A percentile compares a stretch with the other conserved stretches of the same genome.
These are phyloP conservation scores for Eustalomyia histrio DNA, from an alignment of 2,888 invertebrate species.

Conservation along the genomic window DNA sequence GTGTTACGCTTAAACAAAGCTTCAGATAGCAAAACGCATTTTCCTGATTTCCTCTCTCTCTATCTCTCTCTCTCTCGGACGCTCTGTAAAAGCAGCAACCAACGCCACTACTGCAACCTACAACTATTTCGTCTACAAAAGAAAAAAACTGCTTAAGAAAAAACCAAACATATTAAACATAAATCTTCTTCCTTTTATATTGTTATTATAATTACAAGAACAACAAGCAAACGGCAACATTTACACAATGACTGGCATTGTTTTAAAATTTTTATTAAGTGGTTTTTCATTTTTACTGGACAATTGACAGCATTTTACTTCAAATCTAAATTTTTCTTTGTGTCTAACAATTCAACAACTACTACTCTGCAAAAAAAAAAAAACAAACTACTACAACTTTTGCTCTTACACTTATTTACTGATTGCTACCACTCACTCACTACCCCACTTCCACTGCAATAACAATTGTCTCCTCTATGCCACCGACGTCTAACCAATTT, in stretches of 20 bases:
- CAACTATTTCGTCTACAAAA: background rate
- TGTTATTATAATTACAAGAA: background rate
- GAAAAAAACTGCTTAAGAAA: slow-evolving; percentile 1
- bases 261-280: slow-evolving; percentile 45
- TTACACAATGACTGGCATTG: slow-evolving; percentile 58
- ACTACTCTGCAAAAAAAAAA: slow-evolving; percentile 19
- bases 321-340: background rate
- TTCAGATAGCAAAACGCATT: slow-evolving; percentile 61
- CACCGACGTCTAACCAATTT: slow-evolving; percentile 5
- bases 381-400: slow-evolving; percentile 23
- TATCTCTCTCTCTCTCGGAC: background rate
- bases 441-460: background rate
- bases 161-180: background rate
- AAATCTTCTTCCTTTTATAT: background rate
- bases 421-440: background rate
- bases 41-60: slow-evolving; percentile 24
- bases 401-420: background rate
- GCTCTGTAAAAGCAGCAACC: background rate
- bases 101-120: background rate
- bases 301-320: slow-evolving; percentile 45
- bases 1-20: slow-evolving; percentile 46
- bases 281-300: slow-evolving; percentile 44
- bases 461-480: background rate
- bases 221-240: slow-evolving; percentile 14
- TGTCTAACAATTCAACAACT: slow-evolving; percentile 5